Evolutionary conservation across 1,140 invertebrate species (phyloP), one percentile per base, ranked within the genome.

Genomic region (Spodoptera frugiperda): DNA sequence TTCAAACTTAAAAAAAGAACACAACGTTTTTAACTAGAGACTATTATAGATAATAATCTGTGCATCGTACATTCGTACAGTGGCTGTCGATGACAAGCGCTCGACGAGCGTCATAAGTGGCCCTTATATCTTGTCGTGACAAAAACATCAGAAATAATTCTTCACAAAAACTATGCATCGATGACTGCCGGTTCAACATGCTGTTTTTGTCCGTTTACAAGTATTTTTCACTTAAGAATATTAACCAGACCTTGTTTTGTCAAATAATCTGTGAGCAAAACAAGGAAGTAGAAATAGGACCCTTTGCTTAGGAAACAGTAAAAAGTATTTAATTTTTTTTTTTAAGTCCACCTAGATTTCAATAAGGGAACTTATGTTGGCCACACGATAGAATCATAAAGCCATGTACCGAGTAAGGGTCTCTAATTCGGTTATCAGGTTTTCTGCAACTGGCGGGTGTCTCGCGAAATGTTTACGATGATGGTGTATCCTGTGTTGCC

Each of bases 71-170:
- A 75, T n/a, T n/a, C 6, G n/a, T 51, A 39, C 72, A 75, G 72
- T 75, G 59, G 72, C 72, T 61, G 15, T 21, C 25, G 72, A 21
- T 63, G 72, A 75, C 72, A 75, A 59, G 46, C 17, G 21, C 25
- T 33, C 59, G 72, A 75, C 59, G 63, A 75, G 9, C 5, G 10
- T 3, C 72, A 44, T 63, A 63, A 63, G 59, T 63, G 59, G 25
- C 59, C 5, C 14, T 15, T 25, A 5, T 44, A 33, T 17, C 33
- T 33, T 39, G 9, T 25, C 10, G 2, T 63, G 9, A 25, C 25
- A 25, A 25, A 25, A 25, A 25, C 25, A 25, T 11, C 59, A n/a
- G 44, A 63, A 63, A 63, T 44, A 11, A 46, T 63, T 25, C n/a
- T 1, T 8, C 15, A 63, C 55, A 63, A 63, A 39, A 39, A 63